Percentiles rank a stretch among this genome's conserved stretches.
Evolutionary conservation across 2,797 vertebrate genomes (phyloP).

Genomic region (Amblyraja radiata): DNA sequence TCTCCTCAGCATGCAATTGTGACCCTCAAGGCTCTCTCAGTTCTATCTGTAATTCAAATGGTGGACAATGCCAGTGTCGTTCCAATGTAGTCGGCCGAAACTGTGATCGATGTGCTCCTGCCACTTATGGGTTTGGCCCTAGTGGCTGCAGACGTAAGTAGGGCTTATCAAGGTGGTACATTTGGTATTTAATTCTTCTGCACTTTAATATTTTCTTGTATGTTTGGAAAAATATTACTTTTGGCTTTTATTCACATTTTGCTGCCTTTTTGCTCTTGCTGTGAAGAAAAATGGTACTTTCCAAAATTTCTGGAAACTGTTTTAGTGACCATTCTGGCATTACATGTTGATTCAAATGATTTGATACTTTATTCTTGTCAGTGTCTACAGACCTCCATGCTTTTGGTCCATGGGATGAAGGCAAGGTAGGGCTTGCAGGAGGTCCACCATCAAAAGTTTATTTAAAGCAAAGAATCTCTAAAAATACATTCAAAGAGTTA

Average conservation of each 20-base stretch:
- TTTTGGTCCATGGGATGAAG: background rate
- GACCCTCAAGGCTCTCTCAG: slow-evolving; percentile 90
- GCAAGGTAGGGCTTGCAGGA: background rate
- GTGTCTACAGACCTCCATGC: too few species aligned
- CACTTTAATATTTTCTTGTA: background rate
- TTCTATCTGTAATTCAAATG: slow-evolving; percentile 79
- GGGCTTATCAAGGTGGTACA: background rate
- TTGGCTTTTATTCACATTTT: background rate
- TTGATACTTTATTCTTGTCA: background rate
- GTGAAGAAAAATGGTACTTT: background rate
- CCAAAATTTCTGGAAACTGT: background rate
- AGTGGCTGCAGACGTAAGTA: slow-evolving; percentile 82
- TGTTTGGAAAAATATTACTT: background rate
- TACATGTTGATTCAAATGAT: background rate
- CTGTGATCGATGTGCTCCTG: slow-evolving; percentile 76
- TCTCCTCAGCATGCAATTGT: slow-evolving; percentile 76
- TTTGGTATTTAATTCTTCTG: background rate
- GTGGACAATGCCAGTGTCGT: slow-evolving; percentile 88
- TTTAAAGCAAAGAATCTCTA: too few species aligned
- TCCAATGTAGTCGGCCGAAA: slow-evolving; percentile 79
- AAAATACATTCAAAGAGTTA: background rate
- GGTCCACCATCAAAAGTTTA: too few species aligned
- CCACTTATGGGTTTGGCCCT: slow-evolving; percentile 86
- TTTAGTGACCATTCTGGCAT: slow-evolving; percentile 38
- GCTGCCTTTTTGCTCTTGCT: background rate